Conservation (phyloP, 2,888 invertebrate species). For the Pantelozetes paolii region DNA sequence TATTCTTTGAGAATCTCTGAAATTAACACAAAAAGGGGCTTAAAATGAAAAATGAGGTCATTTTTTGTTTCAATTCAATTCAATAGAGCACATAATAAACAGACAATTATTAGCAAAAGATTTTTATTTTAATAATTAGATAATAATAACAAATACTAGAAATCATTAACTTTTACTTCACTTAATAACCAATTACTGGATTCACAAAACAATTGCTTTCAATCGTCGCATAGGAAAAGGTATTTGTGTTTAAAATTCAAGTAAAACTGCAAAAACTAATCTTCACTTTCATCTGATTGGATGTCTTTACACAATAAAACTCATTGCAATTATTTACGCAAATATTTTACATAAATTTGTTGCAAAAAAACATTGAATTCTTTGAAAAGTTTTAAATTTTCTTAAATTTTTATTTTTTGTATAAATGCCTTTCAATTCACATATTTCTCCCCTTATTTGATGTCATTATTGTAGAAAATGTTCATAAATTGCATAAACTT, state of each 20-base stretch:
- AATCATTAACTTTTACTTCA: not conserved
- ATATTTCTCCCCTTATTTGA: no score
- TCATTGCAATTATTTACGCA: slow-evolving; percentile 24
- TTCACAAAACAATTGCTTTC: not conserved
- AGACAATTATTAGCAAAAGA: not conserved
- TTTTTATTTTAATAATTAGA: not conserved
- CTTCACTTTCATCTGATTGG: not conserved
- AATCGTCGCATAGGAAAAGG: not conserved
- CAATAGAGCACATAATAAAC: slow-evolving; percentile 1
- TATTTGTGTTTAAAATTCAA: not conserved
- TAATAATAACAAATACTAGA: not conserved
- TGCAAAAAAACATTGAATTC: no score
- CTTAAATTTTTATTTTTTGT: not conserved
- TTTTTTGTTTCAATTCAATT: not conserved
- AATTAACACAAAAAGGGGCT: no score
- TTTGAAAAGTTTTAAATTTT: no score
- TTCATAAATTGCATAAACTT: no score
- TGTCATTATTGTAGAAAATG: no score
- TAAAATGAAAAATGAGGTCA: not conserved
- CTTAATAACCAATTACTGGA: not conserved
- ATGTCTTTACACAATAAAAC: not conserved
- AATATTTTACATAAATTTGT: not conserved
- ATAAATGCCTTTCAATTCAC: no score
- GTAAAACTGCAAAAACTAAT: not conserved
- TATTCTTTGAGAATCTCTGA: no score